Evolutionary conservation across 2,113 vertebrate species (phyloP).

Genomic region (Cryptoleucopteryx plumbea): DNA sequence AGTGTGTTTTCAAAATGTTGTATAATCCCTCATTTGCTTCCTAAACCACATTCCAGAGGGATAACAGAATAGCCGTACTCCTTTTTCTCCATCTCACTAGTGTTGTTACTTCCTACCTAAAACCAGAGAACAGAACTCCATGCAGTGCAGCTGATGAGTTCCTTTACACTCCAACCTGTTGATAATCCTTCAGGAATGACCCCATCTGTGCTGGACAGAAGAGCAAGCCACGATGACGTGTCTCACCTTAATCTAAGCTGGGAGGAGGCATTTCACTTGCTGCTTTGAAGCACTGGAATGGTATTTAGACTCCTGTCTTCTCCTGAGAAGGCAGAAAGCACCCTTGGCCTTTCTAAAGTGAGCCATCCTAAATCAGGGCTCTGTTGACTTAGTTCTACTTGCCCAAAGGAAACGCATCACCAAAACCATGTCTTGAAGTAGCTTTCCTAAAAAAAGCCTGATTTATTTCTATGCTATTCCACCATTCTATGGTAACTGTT

Average conservation of each 20-base stretch:
- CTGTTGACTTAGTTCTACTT: not conserved
- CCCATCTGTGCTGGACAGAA: not conserved
- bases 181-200: not conserved
- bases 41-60: not conserved
- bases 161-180: not conserved
- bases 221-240: fast-evolving
- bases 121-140: not conserved
- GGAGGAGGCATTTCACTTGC: not conserved
- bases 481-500: not conserved
- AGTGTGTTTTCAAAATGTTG: not conserved
- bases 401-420: not conserved
- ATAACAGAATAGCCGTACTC: not conserved
- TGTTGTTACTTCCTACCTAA: not conserved
- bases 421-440: not conserved
- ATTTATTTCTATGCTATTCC: not conserved
- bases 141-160: not conserved
- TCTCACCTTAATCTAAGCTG: not conserved
- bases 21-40: not conserved
- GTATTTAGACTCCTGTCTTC: not conserved
- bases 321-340: not conserved
- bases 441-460: not conserved
- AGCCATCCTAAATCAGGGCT: not conserved
- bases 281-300: not conserved
- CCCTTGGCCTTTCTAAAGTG: not conserved
- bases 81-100: not conserved